Percentiles rank a stretch among this genome's conserved stretches.
Evolutionary conservation across 1,140 invertebrate species (phyloP).

Genomic region (Mercenaria mercenaria): DNA sequence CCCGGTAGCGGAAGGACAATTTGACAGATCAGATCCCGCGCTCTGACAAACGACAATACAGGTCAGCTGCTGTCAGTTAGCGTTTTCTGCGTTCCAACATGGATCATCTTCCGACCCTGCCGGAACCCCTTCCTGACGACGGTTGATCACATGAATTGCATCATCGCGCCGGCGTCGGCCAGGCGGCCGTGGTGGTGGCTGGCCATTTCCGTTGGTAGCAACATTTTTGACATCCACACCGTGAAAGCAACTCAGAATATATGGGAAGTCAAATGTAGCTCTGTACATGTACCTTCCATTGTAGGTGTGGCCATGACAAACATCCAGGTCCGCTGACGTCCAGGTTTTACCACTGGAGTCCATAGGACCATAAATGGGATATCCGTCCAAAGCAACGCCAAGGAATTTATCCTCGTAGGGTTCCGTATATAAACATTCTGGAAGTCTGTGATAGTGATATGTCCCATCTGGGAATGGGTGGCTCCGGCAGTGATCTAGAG

Average conservation of each 20-base stretch:
- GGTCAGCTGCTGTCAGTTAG: not conserved
- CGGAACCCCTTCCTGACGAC: not conserved
- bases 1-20: too few relatives aligned
- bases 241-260: conserved; percentile 54
- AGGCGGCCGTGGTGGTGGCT: not conserved
- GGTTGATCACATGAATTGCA: not conserved
- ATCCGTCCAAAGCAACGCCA: conserved; percentile 52
- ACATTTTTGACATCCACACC: not conserved
- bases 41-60: conserved; percentile 23
- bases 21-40: not conserved
- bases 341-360: not conserved
- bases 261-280: conserved; percentile 47
- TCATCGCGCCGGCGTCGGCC: not conserved
- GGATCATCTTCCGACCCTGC: not conserved
- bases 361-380: conserved; percentile 53
- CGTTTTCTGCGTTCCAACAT: conserved; percentile 9
- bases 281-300: conserved; percentile 46
- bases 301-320: conserved; percentile 41
- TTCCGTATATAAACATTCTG: conserved; percentile 31
- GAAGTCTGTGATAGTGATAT: conserved; percentile 43
- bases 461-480: conserved; percentile 4
- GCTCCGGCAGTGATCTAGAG: not conserved
- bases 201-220: not conserved
- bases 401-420: conserved; percentile 28
- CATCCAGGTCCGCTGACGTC: conserved; percentile 38